Base-by-base conservation (phyloP, 2,797 vertebrate species). In the Falco concolor region DNA sequence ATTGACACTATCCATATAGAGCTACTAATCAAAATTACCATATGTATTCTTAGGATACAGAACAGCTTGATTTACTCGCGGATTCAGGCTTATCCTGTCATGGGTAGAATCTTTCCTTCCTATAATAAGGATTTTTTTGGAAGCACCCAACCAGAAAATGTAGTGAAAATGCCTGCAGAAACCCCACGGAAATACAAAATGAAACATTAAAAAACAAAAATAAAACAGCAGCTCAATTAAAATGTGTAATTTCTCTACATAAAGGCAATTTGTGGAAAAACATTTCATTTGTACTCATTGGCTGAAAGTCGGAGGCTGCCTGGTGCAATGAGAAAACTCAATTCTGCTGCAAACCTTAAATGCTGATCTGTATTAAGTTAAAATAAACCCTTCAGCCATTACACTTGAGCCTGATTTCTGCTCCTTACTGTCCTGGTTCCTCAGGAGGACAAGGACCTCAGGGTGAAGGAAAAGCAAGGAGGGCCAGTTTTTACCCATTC, bases 71-170 rank as follows among this genome's bases (percentile, higher is more conserved):
- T 52, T 92, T 87, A 95, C 53, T 61, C 8, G 63, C 2, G 22
- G 83, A 96, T 77, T 84, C 42, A 85, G 60, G 84, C 84, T 74
- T 84, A 73, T 65, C 53, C 47, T 87, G 89, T 79, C 75, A 67
- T 34, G 89, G 94, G 87, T 65, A 79, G 90, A 91, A 92, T 90
- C 53, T 68, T 80, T 84, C 81, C 57, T 70, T 38, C 70, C 61
- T 72, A 75, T 73, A 87, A 89, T 34, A 65, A 86, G 65, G 64
- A 84, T 80, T 90, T 79, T 97, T 74, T 94, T 92, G 61, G 70
- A 95, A 83, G 79, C 68, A 44, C 34, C 53, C 89, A 93, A 85
- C 84, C 89, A 94, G 95, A 94, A 95, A 91, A 94, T n/a, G 50
- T 45, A 92, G 82, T 14, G 49, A 93, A 96, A 96, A 92, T 13